Percentiles rank a stretch among this genome's conserved stretches.
Conservation (phyloP, 2,888 invertebrate species). For the Tetropium fuscum region DNA sequence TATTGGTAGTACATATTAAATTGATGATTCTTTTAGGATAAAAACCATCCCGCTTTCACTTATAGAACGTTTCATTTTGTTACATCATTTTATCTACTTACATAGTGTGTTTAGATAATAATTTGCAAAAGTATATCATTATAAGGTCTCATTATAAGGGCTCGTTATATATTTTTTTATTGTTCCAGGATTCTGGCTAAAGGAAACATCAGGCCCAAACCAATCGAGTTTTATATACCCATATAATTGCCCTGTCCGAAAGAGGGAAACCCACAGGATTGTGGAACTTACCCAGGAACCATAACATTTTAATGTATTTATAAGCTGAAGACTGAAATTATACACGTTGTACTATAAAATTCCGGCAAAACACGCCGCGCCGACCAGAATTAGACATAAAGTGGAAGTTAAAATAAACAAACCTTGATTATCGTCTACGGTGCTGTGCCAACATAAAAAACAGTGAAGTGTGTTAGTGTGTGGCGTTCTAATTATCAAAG, state of each 20-base stretch:
- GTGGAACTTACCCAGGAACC: slow-evolving; percentile 5
- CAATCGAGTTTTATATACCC: background rate
- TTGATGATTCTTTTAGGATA: too few relatives aligned
- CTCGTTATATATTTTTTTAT: too few relatives aligned
- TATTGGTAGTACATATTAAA: too few relatives aligned
- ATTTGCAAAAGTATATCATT: too few relatives aligned
- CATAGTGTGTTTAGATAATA: too few relatives aligned
- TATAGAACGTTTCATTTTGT: too few relatives aligned
- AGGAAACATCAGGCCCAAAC: too few relatives aligned
- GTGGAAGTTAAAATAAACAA: slow-evolving; percentile 30
- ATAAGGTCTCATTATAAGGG: too few relatives aligned
- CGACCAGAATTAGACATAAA: slow-evolving; percentile 21
- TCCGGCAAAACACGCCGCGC: slow-evolving; percentile 6
- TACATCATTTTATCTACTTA: too few relatives aligned
- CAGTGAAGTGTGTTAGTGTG: slow-evolving; percentile 17
- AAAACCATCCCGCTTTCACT: too few relatives aligned
- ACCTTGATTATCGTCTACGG: slow-evolving; percentile 17
- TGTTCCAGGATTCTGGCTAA: too few relatives aligned
- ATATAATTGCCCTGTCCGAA: background rate
- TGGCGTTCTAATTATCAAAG: slow-evolving; percentile 10
- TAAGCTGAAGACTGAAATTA: slow-evolving; percentile 18
- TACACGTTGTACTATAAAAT: slow-evolving; percentile 12
- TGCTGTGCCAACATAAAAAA: slow-evolving; percentile 15
- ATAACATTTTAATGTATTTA: slow-evolving; percentile 3
- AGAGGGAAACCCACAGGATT: slow-evolving; percentile 9